Evolutionary conservation across 2,113 vertebrate genomes (phyloP).

Genomic region (Pelusios castaneus): DNA sequence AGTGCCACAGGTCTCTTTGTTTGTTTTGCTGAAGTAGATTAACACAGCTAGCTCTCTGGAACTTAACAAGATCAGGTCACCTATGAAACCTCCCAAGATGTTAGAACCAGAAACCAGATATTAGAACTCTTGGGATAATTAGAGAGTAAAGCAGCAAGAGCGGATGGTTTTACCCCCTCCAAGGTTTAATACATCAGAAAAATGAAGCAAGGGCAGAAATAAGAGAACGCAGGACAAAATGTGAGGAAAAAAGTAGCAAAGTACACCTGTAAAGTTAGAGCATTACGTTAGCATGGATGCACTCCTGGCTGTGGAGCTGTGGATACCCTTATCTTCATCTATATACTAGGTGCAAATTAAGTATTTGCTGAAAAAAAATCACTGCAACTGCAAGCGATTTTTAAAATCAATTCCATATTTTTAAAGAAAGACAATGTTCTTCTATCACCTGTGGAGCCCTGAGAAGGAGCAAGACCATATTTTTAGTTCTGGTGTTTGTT

Average conservation of each 20-base stretch:
- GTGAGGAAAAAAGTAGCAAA: not conserved
- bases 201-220: not conserved
- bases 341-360: too few species aligned
- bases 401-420: not conserved
- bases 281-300: not conserved
- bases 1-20: too few species aligned
- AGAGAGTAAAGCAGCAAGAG: not conserved
- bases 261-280: not conserved
- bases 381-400: not conserved
- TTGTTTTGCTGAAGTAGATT: too few species aligned
- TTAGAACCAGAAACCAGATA: not conserved
- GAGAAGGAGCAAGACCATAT: not conserved
- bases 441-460: too few species aligned
- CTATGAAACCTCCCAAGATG: accelerated
- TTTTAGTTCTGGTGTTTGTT: not conserved
- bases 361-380: not conserved
- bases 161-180: not conserved
- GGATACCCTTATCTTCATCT: too few species aligned
- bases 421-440: too few species aligned
- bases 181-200: not conserved
- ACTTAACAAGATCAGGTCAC: too few species aligned
- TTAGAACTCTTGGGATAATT: not conserved
- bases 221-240: not conserved
- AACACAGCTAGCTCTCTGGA: too few species aligned
- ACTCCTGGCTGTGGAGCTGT: too few species aligned